Evolutionary conservation across 1,140 invertebrate genomes (phyloP), one percentile per base, ranked within the genome.

Genomic region (Grapholita molesta): DNA sequence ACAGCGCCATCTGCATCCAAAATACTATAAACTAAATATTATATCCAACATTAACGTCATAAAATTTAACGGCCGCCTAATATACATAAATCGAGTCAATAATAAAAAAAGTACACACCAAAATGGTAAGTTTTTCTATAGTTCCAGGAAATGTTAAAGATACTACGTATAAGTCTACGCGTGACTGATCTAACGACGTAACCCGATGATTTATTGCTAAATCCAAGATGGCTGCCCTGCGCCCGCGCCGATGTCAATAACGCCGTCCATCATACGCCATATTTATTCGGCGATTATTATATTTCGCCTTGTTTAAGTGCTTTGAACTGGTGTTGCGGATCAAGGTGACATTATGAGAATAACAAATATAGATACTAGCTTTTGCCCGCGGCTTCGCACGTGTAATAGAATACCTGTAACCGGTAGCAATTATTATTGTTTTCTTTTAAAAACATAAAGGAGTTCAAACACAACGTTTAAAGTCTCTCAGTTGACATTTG

Each of bases 111-210:
- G n/a, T n/a, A n/a, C n/a, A n/a, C 23, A 52, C 15, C 52, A 61
- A 57, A 61, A 61, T 15, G 25, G 55, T 28, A 12, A 23, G 11
- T 57, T 57, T 65, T 38, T 65, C 11, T 61, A 25, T 66, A 6
- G 65, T 66, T 66, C 35, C 65, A 24, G 35, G 33, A 48, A 66
- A 66, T 25, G 1, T 5, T n/a, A 7, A 38, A 38, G 8, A 61
- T 21, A 48, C 21, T 73, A 35, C 73, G 73, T 72, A 72, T 72
- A 61, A 65, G 65, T 53, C 71, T 66, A 76, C 68, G 70, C 74
- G 77, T 84, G 84, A 87, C 84, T 84, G 84, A 87, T 86, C 75
- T 79, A 87, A 84, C 80, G 83, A 84, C 85, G 87, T 74, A 80
- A 79, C 74, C 71, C 69, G 79, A 75, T 78, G 84, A 86, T 61